phyloP scores from a whole-genome alignment of 2,888 invertebrate genomes.

The Acholoe squamosa region DNA sequence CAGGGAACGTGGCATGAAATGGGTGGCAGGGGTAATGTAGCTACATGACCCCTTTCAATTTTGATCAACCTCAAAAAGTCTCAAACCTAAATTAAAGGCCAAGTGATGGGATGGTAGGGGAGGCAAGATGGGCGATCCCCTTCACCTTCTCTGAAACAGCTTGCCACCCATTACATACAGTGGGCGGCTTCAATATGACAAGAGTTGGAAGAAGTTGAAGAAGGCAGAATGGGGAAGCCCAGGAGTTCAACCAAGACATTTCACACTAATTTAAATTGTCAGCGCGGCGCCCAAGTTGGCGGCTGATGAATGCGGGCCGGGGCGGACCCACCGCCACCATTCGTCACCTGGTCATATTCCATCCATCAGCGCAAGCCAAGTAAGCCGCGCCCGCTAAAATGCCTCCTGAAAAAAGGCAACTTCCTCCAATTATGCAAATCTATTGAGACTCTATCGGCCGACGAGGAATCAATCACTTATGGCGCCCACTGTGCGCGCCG shows the following conservation, averaged over 20 bases:
- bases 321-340: background rate
- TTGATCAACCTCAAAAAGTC: no score
- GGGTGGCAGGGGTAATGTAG: no score
- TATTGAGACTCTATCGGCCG: conserved; percentile 60
- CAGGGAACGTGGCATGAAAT: no score
- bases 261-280: conserved; percentile 63
- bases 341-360: conserved; percentile 50
- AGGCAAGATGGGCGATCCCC: no score
- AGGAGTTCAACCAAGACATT: conserved; percentile 60
- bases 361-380: conserved; percentile 31
- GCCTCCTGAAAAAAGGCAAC: conserved; percentile 58
- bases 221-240: background rate
- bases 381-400: conserved; percentile 52
- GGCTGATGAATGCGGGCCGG: conserved; percentile 41
- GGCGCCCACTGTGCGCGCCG: conserved; percentile 14
- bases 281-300: background rate
- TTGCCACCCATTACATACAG: no score
- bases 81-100: no score
- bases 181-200: no score
- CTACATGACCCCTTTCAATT: no score
- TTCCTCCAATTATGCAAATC: conserved; percentile 62
- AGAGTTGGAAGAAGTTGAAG: no score
- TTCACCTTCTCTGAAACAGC: no score
- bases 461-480: conserved; percentile 56
- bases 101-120: no score